Conservation (phyloP, 2,113 vertebrate genomes). For the Alethe diademata region DNA sequence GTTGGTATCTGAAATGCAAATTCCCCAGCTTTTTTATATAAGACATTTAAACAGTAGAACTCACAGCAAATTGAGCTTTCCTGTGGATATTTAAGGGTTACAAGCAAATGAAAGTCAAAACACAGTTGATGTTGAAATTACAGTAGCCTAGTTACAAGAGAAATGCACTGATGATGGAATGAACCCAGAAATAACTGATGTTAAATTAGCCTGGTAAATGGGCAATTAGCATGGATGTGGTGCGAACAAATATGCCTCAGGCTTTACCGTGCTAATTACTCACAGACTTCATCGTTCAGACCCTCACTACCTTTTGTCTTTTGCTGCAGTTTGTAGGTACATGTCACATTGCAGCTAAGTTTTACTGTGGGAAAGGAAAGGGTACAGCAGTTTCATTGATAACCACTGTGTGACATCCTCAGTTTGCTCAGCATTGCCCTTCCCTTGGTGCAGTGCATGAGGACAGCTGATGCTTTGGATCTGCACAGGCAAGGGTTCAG, state of each 20-base stretch:
- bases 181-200: conserved; percentile 45
- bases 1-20: neutral
- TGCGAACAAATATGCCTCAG: conserved; percentile 20
- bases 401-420: neutral
- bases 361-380: neutral
- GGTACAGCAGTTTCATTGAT: neutral
- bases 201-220: conserved; percentile 47
- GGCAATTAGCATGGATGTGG: neutral
- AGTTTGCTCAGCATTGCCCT: neutral
- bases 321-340: neutral
- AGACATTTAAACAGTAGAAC: neutral
- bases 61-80: neutral
- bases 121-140: conserved; percentile 10
- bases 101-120: conserved; percentile 11
- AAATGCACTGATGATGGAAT: conserved; percentile 22
- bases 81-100: neutral
- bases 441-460: neutral
- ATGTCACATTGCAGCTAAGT: neutral
- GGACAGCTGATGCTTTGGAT: neutral
- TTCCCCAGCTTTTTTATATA: neutral
- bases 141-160: conserved; percentile 38
- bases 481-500: neutral
- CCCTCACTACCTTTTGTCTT: neutral
- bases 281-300: conserved; percentile 8
- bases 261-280: conserved; percentile 52